These are phyloP conservation scores for Cosmia pyralina DNA, from an alignment of 2,888 invertebrate species.

Conservation along the genomic window DNA sequence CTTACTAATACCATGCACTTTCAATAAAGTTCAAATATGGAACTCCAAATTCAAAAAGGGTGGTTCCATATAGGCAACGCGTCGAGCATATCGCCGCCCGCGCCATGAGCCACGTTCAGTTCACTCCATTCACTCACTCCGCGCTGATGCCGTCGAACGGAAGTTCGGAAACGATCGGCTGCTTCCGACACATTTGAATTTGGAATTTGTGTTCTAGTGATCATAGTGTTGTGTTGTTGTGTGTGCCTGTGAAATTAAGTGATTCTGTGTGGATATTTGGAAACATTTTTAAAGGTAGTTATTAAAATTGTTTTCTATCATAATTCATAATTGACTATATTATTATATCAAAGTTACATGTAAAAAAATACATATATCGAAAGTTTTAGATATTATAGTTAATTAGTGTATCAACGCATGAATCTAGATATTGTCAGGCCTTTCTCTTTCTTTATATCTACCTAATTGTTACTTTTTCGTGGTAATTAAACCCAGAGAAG, in stretches of 20 bases:
- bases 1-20: not conserved
- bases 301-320: no score
- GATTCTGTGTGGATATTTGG: slow-evolving; percentile 11
- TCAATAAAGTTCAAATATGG: slow-evolving; percentile 13
- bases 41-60: slow-evolving; percentile 66
- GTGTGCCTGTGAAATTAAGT: slow-evolving; percentile 35
- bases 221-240: slow-evolving; percentile 52
- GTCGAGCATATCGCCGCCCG: slow-evolving; percentile 71
- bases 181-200: slow-evolving; percentile 54
- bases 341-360: no score
- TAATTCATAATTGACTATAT: no score
- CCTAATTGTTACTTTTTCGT: slow-evolving; percentile 23
- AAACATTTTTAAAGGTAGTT: slow-evolving; percentile 22
- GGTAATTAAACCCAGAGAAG: slow-evolving; percentile 20
- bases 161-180: slow-evolving; percentile 60
- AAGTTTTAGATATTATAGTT: no score
- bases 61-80: slow-evolving; percentile 72
- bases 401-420: slow-evolving; percentile 32
- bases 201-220: slow-evolving; percentile 32
- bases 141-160: slow-evolving; percentile 67
- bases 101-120: slow-evolving; percentile 42
- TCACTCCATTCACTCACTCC: slow-evolving; percentile 64
- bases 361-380: no score
- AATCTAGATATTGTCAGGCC: slow-evolving; percentile 30
- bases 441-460: slow-evolving; percentile 38